A percentile compares a stretch with the other conserved stretches of the same genome.
phyloP scores from a whole-genome alignment of 2,888 invertebrate genomes.

The Stictocephala bisonia region DNA sequence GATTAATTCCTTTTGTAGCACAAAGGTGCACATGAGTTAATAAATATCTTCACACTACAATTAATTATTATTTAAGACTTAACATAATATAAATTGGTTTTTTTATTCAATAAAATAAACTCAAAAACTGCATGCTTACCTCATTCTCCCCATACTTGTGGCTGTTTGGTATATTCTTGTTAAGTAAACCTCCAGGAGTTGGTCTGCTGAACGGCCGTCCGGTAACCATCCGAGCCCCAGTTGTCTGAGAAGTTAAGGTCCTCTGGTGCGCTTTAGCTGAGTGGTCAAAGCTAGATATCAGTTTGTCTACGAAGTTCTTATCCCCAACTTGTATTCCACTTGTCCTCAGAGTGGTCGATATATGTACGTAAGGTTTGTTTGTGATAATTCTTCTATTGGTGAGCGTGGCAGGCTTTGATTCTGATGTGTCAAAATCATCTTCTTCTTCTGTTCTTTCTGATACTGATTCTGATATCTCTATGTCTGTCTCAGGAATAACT shows the following conservation, averaged over 20 bases:
- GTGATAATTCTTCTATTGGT: constrained; percentile 40
- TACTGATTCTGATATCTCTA: background rate
- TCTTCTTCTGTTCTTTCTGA: constrained; percentile 17
- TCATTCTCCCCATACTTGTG: constrained; percentile 56
- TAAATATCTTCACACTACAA: too few relatives aligned
- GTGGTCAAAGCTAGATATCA: constrained; percentile 50
- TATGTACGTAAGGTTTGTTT: constrained; percentile 20
- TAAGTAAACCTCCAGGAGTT: constrained; percentile 22
- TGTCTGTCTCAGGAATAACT: constrained; percentile 18
- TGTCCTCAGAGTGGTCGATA: constrained; percentile 18
- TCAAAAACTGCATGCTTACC: constrained; percentile 42
- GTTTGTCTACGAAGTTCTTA: constrained; percentile 54
- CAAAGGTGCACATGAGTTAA: too few relatives aligned
- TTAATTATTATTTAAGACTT: too few relatives aligned
- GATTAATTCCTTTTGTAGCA: too few relatives aligned
- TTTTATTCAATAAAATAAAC: background rate
- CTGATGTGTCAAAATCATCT: constrained; percentile 42
- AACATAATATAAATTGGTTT: too few relatives aligned
- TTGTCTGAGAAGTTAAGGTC: background rate
- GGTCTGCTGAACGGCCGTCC: constrained; percentile 7
- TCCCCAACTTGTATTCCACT: constrained; percentile 48
- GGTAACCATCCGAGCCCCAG: background rate
- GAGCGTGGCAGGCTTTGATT: constrained; percentile 42
- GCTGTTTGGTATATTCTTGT: constrained; percentile 52
- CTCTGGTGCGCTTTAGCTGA: background rate